Evolutionary conservation across 35 echinoderm and acorn worm genomes (phyloP), one percentile per base, ranked within the genome.

Genomic region (Apostichopus parvimensis): DNA sequence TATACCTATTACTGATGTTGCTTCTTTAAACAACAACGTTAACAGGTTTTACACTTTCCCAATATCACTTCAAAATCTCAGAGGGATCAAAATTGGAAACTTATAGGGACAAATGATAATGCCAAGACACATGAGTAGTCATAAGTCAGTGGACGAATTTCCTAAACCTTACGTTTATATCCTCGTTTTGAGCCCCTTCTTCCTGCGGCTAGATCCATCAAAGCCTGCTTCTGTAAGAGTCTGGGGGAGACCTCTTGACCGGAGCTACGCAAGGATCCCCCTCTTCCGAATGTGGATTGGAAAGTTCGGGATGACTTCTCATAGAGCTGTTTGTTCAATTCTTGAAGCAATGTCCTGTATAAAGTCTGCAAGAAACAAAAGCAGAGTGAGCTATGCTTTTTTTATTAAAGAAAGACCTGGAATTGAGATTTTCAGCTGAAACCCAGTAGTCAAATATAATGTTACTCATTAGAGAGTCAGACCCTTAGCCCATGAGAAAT

Each of bases 251-350:
- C 65, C 52, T 94, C 90, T 79, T 87, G 77, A 54, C 92, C 92
- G 0, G 97, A 98, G 14, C 92, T 84, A 15, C 97, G 94, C 1
- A 93, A 73, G 14, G 97, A 99, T 17, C 95, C 90, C 5, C 95
- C 95, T 13, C 97, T 60, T n/a, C 20, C 79, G 83, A 96, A 96
- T 17, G 64, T 88, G 4, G 87, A 70, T 80, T 96, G 94, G 62
- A 95, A 96, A 21, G 91, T 96, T 80, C 73, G 79, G 10, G 95
- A 73, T 15, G 95, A 96, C 78, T 96, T 98, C 73, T 93, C 97
- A 89, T 98, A 98, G 4, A 98, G 77, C 80, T 96, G 97, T 57
- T 78, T 56, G 57, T 87, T 95, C 8, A 98, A 82, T 80, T 98
- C 97, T 83, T 94, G 73, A 24, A 98, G 91, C 14, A 98, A 75